phyloP scores from a whole-genome alignment of 2,888 invertebrate species.

The Conistra vaccinii region DNA sequence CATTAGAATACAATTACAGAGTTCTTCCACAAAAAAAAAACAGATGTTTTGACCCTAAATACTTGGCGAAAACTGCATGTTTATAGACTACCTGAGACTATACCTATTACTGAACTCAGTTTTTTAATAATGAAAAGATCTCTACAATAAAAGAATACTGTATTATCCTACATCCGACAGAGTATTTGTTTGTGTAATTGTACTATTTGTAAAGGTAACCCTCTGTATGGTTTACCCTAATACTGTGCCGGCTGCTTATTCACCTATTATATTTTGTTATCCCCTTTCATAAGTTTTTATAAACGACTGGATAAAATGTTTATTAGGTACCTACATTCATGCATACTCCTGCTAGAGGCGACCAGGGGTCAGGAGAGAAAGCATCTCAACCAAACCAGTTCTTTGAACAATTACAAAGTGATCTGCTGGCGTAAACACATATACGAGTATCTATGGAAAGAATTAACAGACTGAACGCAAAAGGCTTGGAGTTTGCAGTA shows the following conservation, averaged over 20 bases:
- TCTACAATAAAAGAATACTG: background rate
- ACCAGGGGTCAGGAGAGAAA: background rate
- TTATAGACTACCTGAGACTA: background rate
- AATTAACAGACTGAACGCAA: background rate
- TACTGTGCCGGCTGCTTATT: background rate
- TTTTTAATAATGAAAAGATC: background rate
- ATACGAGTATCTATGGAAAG: background rate
- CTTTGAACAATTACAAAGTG: too few species aligned
- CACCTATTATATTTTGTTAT: background rate
- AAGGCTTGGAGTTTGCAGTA: background rate
- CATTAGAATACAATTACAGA: background rate
- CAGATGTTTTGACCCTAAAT: background rate
- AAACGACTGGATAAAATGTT: background rate
- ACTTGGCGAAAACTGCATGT: too few species aligned
- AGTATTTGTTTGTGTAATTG: background rate
- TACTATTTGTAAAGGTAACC: background rate
- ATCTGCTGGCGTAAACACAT: background rate
- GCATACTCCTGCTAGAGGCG: too few species aligned
- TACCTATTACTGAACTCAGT: background rate
- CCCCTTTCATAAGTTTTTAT: background rate
- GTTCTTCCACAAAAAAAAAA: background rate
- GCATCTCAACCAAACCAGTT: background rate
- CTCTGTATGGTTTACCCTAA: background rate
- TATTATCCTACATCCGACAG: background rate
- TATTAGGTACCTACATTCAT: background rate